A percentile compares a stretch with the other conserved stretches of the same genome.
phyloP scores from a whole-genome alignment of 2,888 invertebrate species.

The Nephrotoma guestfalica region DNA sequence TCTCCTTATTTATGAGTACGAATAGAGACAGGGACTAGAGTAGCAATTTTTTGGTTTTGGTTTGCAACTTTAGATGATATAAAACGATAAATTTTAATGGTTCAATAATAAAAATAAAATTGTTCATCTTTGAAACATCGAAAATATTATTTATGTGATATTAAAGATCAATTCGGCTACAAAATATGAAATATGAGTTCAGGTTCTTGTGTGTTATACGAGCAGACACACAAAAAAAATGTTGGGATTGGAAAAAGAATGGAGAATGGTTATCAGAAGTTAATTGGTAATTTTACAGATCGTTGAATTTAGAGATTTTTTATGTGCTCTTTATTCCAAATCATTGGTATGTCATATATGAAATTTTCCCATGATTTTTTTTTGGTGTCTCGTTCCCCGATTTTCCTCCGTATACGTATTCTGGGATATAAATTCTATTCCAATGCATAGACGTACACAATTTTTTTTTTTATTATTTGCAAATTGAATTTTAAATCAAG shows the following conservation, averaged over 20 bases:
- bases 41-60: neutral
- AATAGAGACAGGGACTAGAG: neutral
- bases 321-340: neutral
- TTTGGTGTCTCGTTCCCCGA: neutral
- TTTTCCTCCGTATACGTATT: neutral
- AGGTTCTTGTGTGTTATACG: neutral
- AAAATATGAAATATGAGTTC: neutral
- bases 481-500: neutral
- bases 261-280: neutral
- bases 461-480: neutral
- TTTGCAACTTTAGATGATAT: neutral
- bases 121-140: neutral
- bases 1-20: neutral
- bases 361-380: neutral
- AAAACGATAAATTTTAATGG: neutral
- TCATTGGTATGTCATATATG: neutral
- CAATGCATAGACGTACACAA: neutral
- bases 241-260: neutral
- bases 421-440: neutral
- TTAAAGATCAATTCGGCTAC: neutral
- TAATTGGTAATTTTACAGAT: neutral
- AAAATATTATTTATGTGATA: neutral
- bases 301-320: neutral
- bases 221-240: neutral
- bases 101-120: neutral